These are phyloP conservation scores for Trinectes maculatus DNA, from an alignment of 2,113 vertebrate species.

Conservation along the genomic window DNA sequence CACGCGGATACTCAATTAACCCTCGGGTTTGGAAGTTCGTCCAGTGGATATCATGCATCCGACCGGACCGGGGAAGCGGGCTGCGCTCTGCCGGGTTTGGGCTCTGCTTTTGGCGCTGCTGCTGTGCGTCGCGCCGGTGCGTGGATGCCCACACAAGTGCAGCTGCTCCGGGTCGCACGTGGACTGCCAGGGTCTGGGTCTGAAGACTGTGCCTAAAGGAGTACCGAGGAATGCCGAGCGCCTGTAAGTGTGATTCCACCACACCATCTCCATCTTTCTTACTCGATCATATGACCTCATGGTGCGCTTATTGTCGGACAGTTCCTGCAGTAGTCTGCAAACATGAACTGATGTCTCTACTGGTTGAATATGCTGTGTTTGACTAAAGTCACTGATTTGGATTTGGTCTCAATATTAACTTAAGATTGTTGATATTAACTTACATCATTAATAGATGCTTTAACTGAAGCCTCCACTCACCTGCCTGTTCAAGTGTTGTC, in stretches of 20 bases:
- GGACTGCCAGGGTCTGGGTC: slow-evolving; percentile 95
- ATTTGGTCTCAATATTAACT: too few relatives aligned
- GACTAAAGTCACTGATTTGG: too few relatives aligned
- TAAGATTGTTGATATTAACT: too few relatives aligned
- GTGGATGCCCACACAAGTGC: slow-evolving; percentile 95
- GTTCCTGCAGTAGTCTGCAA: too few relatives aligned
- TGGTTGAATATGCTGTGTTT: too few relatives aligned
- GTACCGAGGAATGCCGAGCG: slow-evolving; percentile 94
- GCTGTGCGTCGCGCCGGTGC: slow-evolving; percentile 75
- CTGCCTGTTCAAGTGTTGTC: neutral
- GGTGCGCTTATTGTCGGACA: neutral
- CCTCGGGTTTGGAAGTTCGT: slow-evolving; percentile 33
- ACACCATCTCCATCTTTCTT: neutral
- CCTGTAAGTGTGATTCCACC: slow-evolving; percentile 85
- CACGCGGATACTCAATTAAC: slow-evolving; percentile 45
- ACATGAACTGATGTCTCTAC: too few relatives aligned
- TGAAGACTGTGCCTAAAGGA: slow-evolving; percentile 90
- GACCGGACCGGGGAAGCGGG: slow-evolving; percentile 68
- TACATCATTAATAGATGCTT: neutral
- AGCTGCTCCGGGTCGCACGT: slow-evolving; percentile 95
- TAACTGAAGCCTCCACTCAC: neutral
- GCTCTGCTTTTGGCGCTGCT: slow-evolving; percentile 80
- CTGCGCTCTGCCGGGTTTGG: slow-evolving; percentile 76
- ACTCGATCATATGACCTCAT: neutral
- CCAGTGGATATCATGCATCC: slow-evolving; percentile 80